These are phyloP conservation scores for Ailurus styani DNA, from an alignment of 2,113 vertebrate genomes.

Conservation along the genomic window DNA sequence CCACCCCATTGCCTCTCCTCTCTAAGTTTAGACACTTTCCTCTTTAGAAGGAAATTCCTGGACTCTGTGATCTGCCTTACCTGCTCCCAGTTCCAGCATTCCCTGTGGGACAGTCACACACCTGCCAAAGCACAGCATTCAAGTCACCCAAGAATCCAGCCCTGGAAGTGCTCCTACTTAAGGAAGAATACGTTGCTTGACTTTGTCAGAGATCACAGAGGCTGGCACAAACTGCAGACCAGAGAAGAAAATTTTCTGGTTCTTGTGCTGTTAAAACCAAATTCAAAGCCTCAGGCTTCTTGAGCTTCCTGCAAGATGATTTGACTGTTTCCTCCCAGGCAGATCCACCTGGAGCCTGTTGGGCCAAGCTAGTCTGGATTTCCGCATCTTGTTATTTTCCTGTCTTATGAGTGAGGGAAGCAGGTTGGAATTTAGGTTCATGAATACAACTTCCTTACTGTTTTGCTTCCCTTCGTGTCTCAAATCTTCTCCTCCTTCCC, in stretches of 20 bases:
- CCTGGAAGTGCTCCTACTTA: not conserved
- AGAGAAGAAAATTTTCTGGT: not conserved
- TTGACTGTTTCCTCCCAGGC: not conserved
- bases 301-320: not conserved
- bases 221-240: not conserved
- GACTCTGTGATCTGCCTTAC: not conserved
- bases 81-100: not conserved
- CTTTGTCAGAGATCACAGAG: conserved; percentile 27
- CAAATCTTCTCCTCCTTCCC: not conserved
- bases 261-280: not conserved
- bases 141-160: not conserved
- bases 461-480: not conserved
- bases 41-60: not conserved
- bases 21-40: not conserved
- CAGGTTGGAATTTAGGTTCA: not conserved
- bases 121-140: not conserved
- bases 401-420: not conserved
- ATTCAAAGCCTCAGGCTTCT: not conserved
- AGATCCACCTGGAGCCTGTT: not conserved
- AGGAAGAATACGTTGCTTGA: not conserved
- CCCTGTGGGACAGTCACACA: not conserved
- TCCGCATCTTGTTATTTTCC: not conserved
- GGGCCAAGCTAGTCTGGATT: not conserved
- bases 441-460: not conserved
- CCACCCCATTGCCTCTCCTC: not conserved